Base-by-base conservation (phyloP, 2,797 vertebrate genomes). In the Parotocinclus haroldoi region DNA sequence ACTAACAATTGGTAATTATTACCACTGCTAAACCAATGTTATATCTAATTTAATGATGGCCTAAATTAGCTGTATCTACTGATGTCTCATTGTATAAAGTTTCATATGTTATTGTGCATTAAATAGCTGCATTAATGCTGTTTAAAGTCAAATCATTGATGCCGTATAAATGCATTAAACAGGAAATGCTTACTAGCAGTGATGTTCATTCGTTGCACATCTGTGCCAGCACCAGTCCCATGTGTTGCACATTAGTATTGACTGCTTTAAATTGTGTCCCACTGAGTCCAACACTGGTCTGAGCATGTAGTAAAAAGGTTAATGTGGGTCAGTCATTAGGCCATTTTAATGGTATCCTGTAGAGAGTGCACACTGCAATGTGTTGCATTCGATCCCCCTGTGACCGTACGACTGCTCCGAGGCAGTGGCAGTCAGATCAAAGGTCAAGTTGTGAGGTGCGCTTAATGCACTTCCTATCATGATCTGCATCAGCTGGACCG, bases 401-500 rank as follows among this genome's bases (percentile, higher is more conserved):
- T 75, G 86, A 81, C 83, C 86, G 79, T 81, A 83, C 84, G 76
- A 85, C 87, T 74, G 75, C 87, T 89, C 84, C 68, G 65, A 87
- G 85, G 86, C 55, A 78, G 83, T 74, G 77, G 76, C 54, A 38
- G 72, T 13, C 81, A 86, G 91, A 93, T 93, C 92, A 94, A 84
- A 91, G 93, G 93, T 95, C 93, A 93, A 89, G 89, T 86, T 91
- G 92, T 83, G 85, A 90, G 84, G 86, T 90, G 87, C 89, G 86
- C 87, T 90, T 92, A 90, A 94, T 92, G 89, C 92, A 95, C 91
- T 95, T 79, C 84, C 85, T 87, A 87, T 90, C 90, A 81, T 92
- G 89, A 91, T 89, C 88, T 91, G 80, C 87, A 91, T 91, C 89
- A 89, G 90, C 49, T n/a, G 62, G 51, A 13, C 16, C 49, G 59